These are phyloP conservation scores for Troides oblongomaculatus DNA, from an alignment of 2,888 invertebrate species.

Conservation along the genomic window DNA sequence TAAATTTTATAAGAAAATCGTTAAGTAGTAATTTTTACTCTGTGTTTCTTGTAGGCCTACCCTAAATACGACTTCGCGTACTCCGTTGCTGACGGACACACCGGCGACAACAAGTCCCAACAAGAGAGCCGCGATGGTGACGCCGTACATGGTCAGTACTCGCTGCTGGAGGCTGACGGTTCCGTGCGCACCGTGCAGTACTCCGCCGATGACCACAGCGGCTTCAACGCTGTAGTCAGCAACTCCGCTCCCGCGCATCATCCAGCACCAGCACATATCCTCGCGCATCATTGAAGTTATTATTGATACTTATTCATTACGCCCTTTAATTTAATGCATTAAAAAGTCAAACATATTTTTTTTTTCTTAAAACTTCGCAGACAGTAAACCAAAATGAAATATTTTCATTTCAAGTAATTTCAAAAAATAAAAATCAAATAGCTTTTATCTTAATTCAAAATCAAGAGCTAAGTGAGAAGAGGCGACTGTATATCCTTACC, in stretches of 20 bases:
- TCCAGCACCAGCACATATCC: conserved; percentile 15
- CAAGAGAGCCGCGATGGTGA: conserved; percentile 81
- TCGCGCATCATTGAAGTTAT: conserved; percentile 8
- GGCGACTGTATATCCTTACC: too few species aligned
- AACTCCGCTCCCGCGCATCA: conserved; percentile 59
- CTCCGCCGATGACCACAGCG: conserved; percentile 76
- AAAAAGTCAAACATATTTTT: too few species aligned
- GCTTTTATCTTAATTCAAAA: too few species aligned
- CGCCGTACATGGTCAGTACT: conserved; percentile 79
- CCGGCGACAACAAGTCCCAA: conserved; percentile 77
- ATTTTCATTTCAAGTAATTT: too few species aligned
- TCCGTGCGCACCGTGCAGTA: conserved; percentile 76
- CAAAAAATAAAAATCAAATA: too few species aligned
- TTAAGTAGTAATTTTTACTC: neutral
- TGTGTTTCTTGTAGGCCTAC: conserved; percentile 48
- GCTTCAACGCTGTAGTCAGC: conserved; percentile 69
- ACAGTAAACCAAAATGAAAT: too few species aligned
- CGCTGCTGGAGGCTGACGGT: conserved; percentile 71
- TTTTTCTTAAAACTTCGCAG: too few species aligned
- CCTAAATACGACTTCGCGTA: conserved; percentile 60
- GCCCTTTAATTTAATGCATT: too few species aligned
- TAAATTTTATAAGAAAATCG: neutral
- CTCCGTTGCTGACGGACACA: conserved; percentile 9
- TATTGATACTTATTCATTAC: too few species aligned
- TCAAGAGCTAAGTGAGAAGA: too few species aligned